These are phyloP conservation scores for Troilus luridus DNA, from an alignment of 2,888 invertebrate species.

Conservation along the genomic window DNA sequence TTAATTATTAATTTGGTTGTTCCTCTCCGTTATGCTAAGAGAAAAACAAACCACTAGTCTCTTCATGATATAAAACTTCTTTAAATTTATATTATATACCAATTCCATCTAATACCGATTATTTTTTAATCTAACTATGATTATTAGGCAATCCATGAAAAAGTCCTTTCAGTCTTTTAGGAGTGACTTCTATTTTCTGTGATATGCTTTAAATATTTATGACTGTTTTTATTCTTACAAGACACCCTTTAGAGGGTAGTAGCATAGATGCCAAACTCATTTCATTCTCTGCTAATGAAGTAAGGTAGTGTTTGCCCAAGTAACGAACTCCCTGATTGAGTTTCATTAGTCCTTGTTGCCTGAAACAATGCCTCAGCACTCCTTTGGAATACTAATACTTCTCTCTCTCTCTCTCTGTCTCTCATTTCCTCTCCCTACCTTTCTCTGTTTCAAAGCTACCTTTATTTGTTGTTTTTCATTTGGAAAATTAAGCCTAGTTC, in stretches of 20 bases:
- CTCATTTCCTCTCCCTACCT: neutral
- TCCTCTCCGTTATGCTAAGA: too few species aligned
- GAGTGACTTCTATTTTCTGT: neutral
- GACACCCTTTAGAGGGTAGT: slow-evolving; percentile 3
- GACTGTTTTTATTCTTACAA: slow-evolving; percentile 39
- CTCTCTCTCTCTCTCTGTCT: slow-evolving; percentile 5
- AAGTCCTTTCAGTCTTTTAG: neutral
- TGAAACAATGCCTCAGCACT: slow-evolving; percentile 53
- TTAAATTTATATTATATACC: too few species aligned
- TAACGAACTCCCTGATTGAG: slow-evolving; percentile 59
- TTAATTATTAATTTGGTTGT: too few species aligned
- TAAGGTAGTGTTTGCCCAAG: slow-evolving; percentile 55
- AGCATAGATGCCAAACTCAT: slow-evolving; percentile 37
- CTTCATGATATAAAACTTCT: too few species aligned
- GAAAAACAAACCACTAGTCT: too few species aligned
- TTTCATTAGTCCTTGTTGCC: slow-evolving; percentile 55
- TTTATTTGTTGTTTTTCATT: slow-evolving; percentile 46
- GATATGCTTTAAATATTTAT: neutral
- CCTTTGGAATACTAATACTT: slow-evolving; percentile 54
- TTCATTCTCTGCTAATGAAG: slow-evolving; percentile 51
- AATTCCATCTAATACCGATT: too few species aligned
- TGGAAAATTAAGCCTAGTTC: slow-evolving; percentile 2
- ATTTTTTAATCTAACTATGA: neutral
- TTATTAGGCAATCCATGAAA: neutral
- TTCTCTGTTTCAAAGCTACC: neutral